These are phyloP conservation scores for Brenthis hecate DNA, from an alignment of 2,888 invertebrate species.

Conservation along the genomic window DNA sequence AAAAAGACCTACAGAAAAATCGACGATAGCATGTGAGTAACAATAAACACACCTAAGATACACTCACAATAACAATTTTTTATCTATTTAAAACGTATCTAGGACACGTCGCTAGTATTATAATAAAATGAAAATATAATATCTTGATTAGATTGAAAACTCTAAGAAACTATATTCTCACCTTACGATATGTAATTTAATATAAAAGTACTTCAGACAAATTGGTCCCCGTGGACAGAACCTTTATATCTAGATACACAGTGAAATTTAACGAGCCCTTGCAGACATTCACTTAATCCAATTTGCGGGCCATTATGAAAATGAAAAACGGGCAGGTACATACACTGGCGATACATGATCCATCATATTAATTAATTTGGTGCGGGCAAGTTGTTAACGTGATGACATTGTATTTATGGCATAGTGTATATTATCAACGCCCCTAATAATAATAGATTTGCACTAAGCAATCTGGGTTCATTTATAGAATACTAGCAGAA, in stretches of 20 bases:
- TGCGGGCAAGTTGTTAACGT: conserved; percentile 35
- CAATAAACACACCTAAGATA: no score
- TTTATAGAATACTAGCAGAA: no score
- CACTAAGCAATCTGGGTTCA: conserved; percentile 1
- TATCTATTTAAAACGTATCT: not conserved
- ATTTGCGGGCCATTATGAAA: conserved; percentile 43
- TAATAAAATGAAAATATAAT: not conserved
- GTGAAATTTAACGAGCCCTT: conserved; percentile 42
- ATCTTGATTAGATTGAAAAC: not conserved
- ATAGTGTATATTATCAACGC: conserved; percentile 19
- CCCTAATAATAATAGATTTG: conserved; percentile 12
- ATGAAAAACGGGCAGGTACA: conserved; percentile 41
- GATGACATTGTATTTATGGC: conserved; percentile 35
- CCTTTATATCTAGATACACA: conserved; percentile 28
- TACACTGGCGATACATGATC: conserved; percentile 37
- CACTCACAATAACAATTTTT: no score
- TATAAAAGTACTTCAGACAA: conserved; percentile 30
- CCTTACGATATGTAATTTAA: conserved; percentile 23
- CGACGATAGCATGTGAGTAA: no score
- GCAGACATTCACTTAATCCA: conserved; percentile 43
- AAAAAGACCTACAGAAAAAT: no score
- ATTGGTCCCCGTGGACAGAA: conserved; percentile 27
- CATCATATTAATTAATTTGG: conserved; percentile 43
- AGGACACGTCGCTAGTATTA: not conserved
- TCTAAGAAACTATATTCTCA: conserved; percentile 2